phyloP scores from a whole-genome alignment of 2,797 vertebrate genomes.

The Alca torda region DNA sequence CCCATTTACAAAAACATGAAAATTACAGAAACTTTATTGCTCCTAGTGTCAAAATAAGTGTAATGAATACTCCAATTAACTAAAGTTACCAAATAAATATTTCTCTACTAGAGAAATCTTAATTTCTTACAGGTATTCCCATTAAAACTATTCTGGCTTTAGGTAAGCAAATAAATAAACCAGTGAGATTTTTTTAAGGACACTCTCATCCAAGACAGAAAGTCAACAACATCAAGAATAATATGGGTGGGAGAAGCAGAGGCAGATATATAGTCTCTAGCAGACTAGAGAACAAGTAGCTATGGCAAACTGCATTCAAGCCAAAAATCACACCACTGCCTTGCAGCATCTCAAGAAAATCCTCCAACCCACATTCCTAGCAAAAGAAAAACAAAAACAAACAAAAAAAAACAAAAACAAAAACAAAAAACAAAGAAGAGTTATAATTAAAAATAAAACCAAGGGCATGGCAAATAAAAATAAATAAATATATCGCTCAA shows the following conservation, averaged over 20 bases:
- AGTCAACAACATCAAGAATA: slow-evolving; percentile 3
- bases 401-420: not conserved
- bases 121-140: not conserved
- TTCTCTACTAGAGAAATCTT: not conserved
- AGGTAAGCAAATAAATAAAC: slow-evolving; percentile 34
- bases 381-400: not conserved
- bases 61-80: not conserved
- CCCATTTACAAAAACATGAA: not conserved
- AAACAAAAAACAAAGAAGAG: not conserved
- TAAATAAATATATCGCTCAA: not conserved
- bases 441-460: not conserved
- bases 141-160: not conserved
- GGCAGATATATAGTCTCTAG: not conserved
- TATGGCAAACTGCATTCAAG: not conserved
- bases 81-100: not conserved
- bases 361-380: not conserved
- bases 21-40: not conserved
- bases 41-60: not conserved
- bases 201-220: not conserved
- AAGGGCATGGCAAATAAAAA: not conserved
- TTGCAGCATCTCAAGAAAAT: not conserved
- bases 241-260: not conserved
- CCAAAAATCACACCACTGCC: not conserved
- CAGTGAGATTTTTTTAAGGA: not conserved
- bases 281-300: not conserved